Evolutionary conservation across 2,888 invertebrate species (phyloP).

Genomic region (Caenorhabditis wallacei): DNA sequence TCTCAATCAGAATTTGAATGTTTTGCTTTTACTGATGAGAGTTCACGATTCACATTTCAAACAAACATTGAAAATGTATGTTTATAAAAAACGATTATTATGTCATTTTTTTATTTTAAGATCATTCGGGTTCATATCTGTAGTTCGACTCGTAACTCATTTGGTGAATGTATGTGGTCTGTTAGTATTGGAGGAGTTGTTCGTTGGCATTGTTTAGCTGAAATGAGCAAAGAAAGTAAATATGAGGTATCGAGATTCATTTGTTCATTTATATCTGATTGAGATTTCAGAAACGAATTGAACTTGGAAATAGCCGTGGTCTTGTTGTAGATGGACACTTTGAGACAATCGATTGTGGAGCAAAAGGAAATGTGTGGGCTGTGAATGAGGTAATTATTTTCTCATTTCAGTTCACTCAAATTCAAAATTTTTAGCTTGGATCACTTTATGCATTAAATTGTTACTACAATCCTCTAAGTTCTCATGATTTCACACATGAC

Average conservation of each 20-base stretch:
- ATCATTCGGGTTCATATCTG: constrained; percentile 38
- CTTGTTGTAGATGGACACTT: constrained; percentile 65
- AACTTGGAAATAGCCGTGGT: constrained; percentile 23
- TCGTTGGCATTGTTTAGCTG: constrained; percentile 61
- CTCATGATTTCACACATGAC: constrained; percentile 29
- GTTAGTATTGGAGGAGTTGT: constrained; percentile 40
- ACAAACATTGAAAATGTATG: constrained; percentile 36
- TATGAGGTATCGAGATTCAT: too few species aligned
- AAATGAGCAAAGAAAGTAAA: constrained; percentile 47
- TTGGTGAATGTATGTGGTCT: constrained; percentile 54
- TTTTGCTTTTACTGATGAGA: constrained; percentile 61
- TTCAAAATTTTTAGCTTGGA: constrained; percentile 42
- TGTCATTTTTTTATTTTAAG: constrained; percentile 6
- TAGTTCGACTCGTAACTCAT: constrained; percentile 32
- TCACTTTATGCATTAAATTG: constrained; percentile 47
- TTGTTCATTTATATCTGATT: too few species aligned
- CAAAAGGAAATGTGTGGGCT: constrained; percentile 62
- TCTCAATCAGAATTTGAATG: constrained; percentile 26
- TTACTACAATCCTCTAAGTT: constrained; percentile 41
- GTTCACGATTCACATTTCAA: constrained; percentile 31
- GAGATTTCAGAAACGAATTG: constrained; percentile 30
- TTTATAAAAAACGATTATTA: neutral
- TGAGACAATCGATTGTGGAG: constrained; percentile 63
- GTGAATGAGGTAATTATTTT: constrained; percentile 48
- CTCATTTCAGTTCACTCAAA: neutral